Conservation (phyloP, 64 coral and sea anemone species). For the Cladopsammia gracilis region DNA sequence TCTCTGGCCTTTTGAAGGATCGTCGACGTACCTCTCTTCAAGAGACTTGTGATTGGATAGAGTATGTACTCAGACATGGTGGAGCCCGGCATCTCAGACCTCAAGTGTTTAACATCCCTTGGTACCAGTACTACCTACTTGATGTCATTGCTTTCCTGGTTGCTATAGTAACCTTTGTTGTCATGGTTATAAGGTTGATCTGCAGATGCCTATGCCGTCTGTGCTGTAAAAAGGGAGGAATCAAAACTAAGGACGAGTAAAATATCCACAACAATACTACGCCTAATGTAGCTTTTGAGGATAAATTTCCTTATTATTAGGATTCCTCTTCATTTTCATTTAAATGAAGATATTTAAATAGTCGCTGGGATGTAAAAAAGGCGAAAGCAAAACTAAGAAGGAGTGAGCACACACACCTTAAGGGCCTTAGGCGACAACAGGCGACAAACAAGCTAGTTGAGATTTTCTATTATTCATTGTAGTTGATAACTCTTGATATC, state of each 20-base stretch:
- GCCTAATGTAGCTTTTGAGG: too few relatives aligned
- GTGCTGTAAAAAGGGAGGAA: background rate
- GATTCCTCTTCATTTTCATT: too few relatives aligned
- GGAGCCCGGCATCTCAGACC: background rate
- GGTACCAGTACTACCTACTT: conserved; percentile 29
- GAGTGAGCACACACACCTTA: background rate
- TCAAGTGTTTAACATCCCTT: conserved; percentile 1
- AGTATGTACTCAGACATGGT: conserved; percentile 22
- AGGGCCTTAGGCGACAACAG: too few relatives aligned
- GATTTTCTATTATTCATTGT: too few relatives aligned
- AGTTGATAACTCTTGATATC: too few relatives aligned
- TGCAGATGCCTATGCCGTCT: conserved; percentile 8
- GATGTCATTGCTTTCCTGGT: background rate
- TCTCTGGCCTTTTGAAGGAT: conserved; percentile 38
- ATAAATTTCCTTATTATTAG: too few relatives aligned
- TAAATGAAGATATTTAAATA: too few relatives aligned
- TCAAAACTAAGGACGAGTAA: conserved; percentile 1
- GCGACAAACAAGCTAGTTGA: too few relatives aligned
- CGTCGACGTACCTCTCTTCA: conserved; percentile 31
- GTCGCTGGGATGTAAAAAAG: background rate
- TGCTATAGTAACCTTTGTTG: conserved; percentile 13
- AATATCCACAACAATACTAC: too few relatives aligned
- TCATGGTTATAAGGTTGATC: background rate
- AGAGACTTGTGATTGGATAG: conserved; percentile 30
- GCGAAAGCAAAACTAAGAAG: background rate